phyloP scores from a whole-genome alignment of 1,140 invertebrate genomes.

The Ladona fulva region DNA sequence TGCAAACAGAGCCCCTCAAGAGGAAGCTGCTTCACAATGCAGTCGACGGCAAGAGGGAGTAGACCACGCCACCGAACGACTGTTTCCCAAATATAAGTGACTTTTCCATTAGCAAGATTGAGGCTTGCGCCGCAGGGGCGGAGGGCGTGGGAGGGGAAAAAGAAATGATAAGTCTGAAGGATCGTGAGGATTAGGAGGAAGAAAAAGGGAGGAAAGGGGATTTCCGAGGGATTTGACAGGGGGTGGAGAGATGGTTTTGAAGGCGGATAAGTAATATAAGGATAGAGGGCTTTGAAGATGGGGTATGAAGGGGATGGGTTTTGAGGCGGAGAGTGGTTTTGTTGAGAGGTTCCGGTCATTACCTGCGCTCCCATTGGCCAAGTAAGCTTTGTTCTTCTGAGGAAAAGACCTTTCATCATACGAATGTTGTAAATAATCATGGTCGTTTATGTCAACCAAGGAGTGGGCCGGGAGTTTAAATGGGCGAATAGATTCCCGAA shows the following conservation, averaged over 20 bases:
- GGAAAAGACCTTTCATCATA: too few species aligned
- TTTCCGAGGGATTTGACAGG: background rate
- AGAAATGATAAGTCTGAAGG: slow-evolving; percentile 1
- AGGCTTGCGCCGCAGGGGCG: background rate
- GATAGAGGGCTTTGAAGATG: background rate
- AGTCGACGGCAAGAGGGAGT: background rate
- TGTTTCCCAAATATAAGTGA: slow-evolving; percentile 10
- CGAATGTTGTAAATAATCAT: too few species aligned
- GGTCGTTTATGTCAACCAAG: too few species aligned
- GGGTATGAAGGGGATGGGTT: background rate
- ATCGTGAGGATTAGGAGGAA: background rate
- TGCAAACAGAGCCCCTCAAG: background rate
- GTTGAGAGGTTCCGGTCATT: slow-evolving; percentile 2
- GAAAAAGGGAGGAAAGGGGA: background rate
- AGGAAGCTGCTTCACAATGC: background rate
- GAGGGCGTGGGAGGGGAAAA: background rate
- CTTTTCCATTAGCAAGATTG: slow-evolving; percentile 9
- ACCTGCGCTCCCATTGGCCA: slow-evolving; percentile 5
- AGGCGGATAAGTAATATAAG: slow-evolving; percentile 1
- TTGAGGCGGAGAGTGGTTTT: background rate
- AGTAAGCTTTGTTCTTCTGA: background rate
- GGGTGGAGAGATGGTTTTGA: background rate
- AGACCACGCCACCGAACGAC: background rate
- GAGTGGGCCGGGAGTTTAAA: too few species aligned
- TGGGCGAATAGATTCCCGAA: too few species aligned